Percentiles rank a stretch among this genome's conserved stretches.
phyloP scores from a whole-genome alignment of 2,888 invertebrate species.

The Perizoma affinitatum region DNA sequence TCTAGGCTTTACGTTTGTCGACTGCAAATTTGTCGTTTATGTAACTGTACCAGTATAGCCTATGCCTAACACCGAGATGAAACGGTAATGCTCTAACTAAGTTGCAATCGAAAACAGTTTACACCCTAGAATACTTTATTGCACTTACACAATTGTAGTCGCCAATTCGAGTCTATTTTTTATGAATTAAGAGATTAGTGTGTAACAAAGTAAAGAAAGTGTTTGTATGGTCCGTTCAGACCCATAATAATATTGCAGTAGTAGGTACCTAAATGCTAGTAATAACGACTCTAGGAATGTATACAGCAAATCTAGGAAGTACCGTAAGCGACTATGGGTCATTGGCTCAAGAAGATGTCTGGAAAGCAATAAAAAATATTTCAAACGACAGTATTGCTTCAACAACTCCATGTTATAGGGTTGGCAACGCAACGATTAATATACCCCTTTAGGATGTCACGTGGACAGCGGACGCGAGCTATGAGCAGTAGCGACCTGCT shows the following conservation, averaged over 20 bases:
- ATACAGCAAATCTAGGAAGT: constrained; percentile 61
- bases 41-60: constrained; percentile 52
- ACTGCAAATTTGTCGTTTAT: constrained; percentile 55
- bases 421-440: constrained; percentile 36
- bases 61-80: constrained; percentile 49
- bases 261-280: constrained; percentile 40
- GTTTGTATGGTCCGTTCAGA: constrained; percentile 10
- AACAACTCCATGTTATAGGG: constrained; percentile 48
- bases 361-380: constrained; percentile 68
- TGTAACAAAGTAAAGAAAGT: constrained; percentile 3
- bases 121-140: constrained; percentile 41
- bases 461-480: constrained; percentile 12
- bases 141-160: constrained; percentile 27
- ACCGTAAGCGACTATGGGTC: constrained; percentile 74
- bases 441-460: constrained; percentile 21
- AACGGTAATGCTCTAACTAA: constrained; percentile 51
- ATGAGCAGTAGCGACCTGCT: constrained; percentile 12
- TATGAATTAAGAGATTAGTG: constrained; percentile 12
- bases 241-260: constrained; percentile 12
- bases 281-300: constrained; percentile 54
- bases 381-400: constrained; percentile 58
- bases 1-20: constrained; percentile 56
- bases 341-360: constrained; percentile 74
- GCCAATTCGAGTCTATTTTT: constrained; percentile 8
- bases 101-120: constrained; percentile 39